Evolutionary conservation across 2,113 vertebrate species (phyloP), one percentile per base, ranked within the genome.

Genomic region (Tragulus kanchil): DNA sequence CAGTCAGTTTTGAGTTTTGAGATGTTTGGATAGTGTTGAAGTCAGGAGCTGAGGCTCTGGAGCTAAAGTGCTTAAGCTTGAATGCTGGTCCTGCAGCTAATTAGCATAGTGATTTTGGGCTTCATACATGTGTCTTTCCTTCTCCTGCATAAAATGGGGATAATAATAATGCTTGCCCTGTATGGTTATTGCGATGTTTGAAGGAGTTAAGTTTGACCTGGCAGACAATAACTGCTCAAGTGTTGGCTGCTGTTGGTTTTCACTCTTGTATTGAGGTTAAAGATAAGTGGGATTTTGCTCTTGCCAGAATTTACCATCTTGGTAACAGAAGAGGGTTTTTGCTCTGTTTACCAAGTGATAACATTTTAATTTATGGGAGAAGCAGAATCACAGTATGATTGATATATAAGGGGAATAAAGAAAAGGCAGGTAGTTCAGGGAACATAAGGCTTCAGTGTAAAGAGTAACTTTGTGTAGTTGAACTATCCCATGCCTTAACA

Each of bases 291-390:
- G 64, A 79, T 89, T 91, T 94, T 83, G 48, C 65, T 50, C 3
- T 88, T 4, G 71, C 31, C 19, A 28, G 54, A 92, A 64, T 87
- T 94, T 78, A 93, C 28, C 59, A 59, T 9, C 21, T 21, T 88
- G 64, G 54, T 64, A 95, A 86, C 10, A 87, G 52, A 86, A 81
- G 45, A 79, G 5, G 9, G 7, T 50, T 58, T 95, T 88, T 92
- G 4, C 82, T 93, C 5, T 91, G 23, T 88, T 93, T 88, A 7
- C n/a, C 61, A 89, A 96, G 17, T 64, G 48, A n/a, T n/a, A n/a
- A 86, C 45, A 48, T 42, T 77, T 56, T 93, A 93, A 95, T 93
- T 97, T 50, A n/a, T n/a, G 6, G 15, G 58, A 89, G 86, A 94
- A 73, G 52, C 42, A 79, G 58, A 71, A 85, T 9, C 25, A 83